These are phyloP conservation scores for Bradypodion ventrale DNA, from an alignment of 2,797 vertebrate genomes.

Conservation along the genomic window DNA sequence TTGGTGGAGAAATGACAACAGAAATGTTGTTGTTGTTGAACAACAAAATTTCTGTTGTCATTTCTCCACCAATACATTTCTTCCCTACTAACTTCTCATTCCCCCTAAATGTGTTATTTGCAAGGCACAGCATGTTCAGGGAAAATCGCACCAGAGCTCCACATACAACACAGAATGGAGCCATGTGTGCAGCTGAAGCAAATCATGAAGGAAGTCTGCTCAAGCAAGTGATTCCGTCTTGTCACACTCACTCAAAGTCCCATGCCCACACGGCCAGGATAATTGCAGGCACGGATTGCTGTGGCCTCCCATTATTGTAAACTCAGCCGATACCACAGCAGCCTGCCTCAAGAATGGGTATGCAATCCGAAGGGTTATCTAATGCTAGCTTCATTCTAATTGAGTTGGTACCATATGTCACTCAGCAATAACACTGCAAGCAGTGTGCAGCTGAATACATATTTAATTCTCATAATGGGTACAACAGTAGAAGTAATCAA, in stretches of 20 bases:
- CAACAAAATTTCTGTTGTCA: neutral
- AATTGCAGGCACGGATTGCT: conserved; percentile 42
- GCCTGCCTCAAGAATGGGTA: conserved; percentile 65
- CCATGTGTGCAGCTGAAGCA: neutral
- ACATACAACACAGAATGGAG: neutral
- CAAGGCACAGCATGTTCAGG: neutral
- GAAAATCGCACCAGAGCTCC: neutral
- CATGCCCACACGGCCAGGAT: conserved; percentile 22
- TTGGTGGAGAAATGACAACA: no score
- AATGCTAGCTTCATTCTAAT: conserved; percentile 83
- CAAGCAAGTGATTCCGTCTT: neutral
- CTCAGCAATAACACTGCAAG: conserved; percentile 80
- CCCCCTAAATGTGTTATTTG: neutral
- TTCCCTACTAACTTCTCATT: neutral
- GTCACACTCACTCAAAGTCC: neutral
- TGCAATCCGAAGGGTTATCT: conserved; percentile 82
- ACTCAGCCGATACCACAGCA: conserved; percentile 36
- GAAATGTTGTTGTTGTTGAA: no score
- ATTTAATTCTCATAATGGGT: conserved; percentile 86
- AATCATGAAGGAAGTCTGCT: neutral
- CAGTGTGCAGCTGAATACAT: conserved; percentile 84
- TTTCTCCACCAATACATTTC: no score
- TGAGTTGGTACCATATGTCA: conserved; percentile 84
- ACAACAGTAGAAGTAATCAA: conserved; percentile 85
- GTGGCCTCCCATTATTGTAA: neutral